Conservation (phyloP, 2,797 vertebrate genomes). For the Ispidina lecontei region DNA sequence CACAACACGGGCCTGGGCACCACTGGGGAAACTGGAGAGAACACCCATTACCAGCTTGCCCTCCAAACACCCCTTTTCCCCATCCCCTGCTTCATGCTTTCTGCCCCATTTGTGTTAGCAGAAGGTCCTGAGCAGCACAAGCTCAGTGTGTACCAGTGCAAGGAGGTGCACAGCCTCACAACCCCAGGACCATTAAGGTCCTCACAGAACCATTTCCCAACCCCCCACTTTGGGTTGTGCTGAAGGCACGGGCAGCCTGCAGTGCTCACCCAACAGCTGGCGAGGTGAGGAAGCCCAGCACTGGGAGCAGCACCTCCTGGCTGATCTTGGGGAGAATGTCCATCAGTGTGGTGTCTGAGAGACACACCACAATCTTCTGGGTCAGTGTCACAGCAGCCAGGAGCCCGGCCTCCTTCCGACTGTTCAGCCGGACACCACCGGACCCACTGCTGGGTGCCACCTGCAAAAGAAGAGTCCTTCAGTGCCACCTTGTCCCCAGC, state of each 20-base stretch:
- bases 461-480: slow-evolving; percentile 69
- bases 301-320: slow-evolving; percentile 92
- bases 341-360: slow-evolving; percentile 96
- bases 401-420: slow-evolving; percentile 94
- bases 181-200: neutral
- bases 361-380: slow-evolving; percentile 94
- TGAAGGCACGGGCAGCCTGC: neutral
- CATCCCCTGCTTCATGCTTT: neutral
- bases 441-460: slow-evolving; percentile 85
- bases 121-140: neutral
- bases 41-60: neutral
- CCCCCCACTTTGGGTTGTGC: neutral
- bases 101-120: neutral
- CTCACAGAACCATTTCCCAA: neutral
- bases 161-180: neutral
- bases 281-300: slow-evolving; percentile 92
- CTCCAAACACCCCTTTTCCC: neutral
- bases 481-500: neutral
- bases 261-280: slow-evolving; percentile 82
- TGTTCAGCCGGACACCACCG: slow-evolving; percentile 86
- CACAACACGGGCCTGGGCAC: slow-evolving; percentile 91
- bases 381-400: slow-evolving; percentile 91
- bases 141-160: neutral
- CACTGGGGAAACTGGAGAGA: slow-evolving; percentile 90
- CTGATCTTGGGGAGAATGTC: slow-evolving; percentile 98